A percentile compares a stretch with the other conserved stretches of the same genome.
Conservation (phyloP, 2,113 vertebrate species). For the Odontophorus gujanensis region DNA sequence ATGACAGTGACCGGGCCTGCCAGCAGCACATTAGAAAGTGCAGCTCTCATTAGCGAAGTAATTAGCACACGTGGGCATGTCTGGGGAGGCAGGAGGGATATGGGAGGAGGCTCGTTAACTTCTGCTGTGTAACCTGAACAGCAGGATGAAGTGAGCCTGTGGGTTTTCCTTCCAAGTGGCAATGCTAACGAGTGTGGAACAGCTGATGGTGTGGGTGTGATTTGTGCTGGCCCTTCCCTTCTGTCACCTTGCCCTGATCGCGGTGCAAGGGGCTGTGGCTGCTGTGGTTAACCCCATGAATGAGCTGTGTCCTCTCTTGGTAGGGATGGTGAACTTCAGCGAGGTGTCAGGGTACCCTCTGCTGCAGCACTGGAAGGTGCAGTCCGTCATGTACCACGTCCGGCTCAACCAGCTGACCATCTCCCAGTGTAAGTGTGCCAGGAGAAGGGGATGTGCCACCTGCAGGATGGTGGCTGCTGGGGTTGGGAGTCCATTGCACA, state of each 20-base stretch:
- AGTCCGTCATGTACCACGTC: slow-evolving; percentile 92
- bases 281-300: accelerated
- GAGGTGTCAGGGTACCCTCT: slow-evolving; percentile 96
- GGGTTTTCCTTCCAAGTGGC: slow-evolving; percentile 17
- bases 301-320: not conserved
- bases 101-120: slow-evolving; percentile 44
- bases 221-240: not conserved
- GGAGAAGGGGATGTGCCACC: not conserved
- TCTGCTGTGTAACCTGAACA: accelerated
- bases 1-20: not conserved
- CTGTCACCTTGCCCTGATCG: not conserved
- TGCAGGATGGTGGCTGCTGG: not conserved
- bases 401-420: slow-evolving; percentile 92
- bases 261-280: accelerated
- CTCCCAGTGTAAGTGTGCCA: slow-evolving; percentile 87
- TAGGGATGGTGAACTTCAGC: slow-evolving; percentile 98
- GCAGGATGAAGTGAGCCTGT: not conserved
- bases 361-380: slow-evolving; percentile 94
- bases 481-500: accelerated
- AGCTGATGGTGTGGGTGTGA: not conserved
- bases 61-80: slow-evolving; percentile 55
- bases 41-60: slow-evolving; percentile 55
- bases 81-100: not conserved
- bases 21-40: slow-evolving; percentile 17
- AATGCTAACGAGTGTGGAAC: slow-evolving; percentile 39